These are phyloP conservation scores for Pluvialis apricaria DNA, from an alignment of 2,113 vertebrate genomes.

Conservation along the genomic window DNA sequence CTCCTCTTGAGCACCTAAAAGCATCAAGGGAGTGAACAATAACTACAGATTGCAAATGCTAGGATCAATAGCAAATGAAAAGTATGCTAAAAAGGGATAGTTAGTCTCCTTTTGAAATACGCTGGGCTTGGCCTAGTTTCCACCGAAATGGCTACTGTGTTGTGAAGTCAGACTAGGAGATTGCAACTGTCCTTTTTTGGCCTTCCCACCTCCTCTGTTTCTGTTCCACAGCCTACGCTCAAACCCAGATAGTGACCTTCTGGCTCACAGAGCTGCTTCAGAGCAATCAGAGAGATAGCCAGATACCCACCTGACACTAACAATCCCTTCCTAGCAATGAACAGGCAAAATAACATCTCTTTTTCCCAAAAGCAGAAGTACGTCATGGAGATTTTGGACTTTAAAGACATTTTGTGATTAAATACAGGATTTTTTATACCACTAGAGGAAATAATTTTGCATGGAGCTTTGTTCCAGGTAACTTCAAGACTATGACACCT, in stretches of 20 bases:
- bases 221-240: not conserved
- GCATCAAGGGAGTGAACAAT: constrained; percentile 1
- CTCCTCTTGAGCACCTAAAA: not conserved
- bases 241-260: not conserved
- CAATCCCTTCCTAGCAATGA: not conserved
- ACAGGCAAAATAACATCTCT: not conserved
- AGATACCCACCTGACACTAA: not conserved
- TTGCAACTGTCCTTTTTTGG: not conserved
- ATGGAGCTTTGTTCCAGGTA: not conserved
- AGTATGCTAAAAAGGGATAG: not conserved
- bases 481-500: not conserved
- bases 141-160: not conserved
- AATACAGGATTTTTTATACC: not conserved
- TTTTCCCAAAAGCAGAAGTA: not conserved
- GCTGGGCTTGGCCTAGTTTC: not conserved
- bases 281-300: not conserved
- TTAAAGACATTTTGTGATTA: not conserved
- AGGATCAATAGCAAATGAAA: not conserved
- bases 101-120: not conserved
- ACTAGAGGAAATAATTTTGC: not conserved
- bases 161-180: not conserved
- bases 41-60: constrained; percentile 2
- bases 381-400: not conserved
- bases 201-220: not conserved
- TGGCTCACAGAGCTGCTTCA: not conserved